These are phyloP conservation scores for Drosophila pseudotalamancana DNA, from an alignment of 2,888 invertebrate species.

Conservation along the genomic window DNA sequence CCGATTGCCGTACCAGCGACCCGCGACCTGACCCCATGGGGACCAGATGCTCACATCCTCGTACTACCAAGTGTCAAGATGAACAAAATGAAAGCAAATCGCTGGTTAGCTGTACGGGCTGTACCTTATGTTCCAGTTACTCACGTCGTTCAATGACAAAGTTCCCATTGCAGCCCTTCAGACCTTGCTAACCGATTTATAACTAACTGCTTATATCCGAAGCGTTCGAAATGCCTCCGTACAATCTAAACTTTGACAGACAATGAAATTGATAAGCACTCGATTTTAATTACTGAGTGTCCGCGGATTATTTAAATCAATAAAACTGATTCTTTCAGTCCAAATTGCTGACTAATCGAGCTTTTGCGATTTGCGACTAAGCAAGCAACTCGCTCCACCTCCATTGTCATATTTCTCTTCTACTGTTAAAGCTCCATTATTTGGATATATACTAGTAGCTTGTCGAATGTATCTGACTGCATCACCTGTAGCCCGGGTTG, in stretches of 20 bases:
- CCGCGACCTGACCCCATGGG: conserved; percentile 88
- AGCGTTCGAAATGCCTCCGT: not conserved
- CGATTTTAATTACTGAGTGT: conserved; percentile 6
- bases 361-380: not conserved
- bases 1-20: conserved; percentile 88
- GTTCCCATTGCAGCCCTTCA: conserved; percentile 11
- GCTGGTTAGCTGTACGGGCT: not conserved
- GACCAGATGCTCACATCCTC: conserved; percentile 88
- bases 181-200: not conserved
- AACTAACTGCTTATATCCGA: not conserved
- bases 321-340: not conserved
- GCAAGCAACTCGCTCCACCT: not conserved
- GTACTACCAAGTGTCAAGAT: conserved; percentile 59
- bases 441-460: too few relatives aligned
- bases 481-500: too few relatives aligned
- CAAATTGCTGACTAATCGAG: conserved; percentile 1
- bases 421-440: not conserved
- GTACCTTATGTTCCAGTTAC: not conserved
- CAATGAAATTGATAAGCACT: conserved; percentile 2
- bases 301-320: not conserved
- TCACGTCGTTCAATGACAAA: conserved; percentile 32
- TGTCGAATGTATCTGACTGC: too few relatives aligned
- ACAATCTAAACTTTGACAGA: not conserved
- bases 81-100: not conserved
- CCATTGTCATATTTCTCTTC: not conserved